Evolutionary conservation across 2,888 invertebrate genomes (phyloP).

Genomic region (Amiota communis): DNA sequence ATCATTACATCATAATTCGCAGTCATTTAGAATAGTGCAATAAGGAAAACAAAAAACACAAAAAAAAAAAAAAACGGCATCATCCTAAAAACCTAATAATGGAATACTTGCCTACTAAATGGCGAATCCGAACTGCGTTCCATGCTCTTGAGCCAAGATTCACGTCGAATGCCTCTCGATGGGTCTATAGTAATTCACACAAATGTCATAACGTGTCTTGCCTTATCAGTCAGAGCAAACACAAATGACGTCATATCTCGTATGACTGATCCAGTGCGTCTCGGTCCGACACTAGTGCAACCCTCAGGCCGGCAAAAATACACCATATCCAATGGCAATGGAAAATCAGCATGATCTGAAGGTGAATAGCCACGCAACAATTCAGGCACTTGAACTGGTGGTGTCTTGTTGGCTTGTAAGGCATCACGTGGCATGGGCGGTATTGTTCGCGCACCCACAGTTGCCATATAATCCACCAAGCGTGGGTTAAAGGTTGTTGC

Average conservation of each 20-base stretch:
- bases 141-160: conserved; percentile 93
- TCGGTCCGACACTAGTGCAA: conserved; percentile 92
- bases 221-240: conserved; percentile 98
- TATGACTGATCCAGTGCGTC: conserved; percentile 80
- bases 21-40: neutral
- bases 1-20: conserved; percentile 5
- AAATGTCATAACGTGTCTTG: conserved; percentile 94
- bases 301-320: conserved; percentile 99
- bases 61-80: too few relatives aligned
- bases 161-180: conserved; percentile 85
- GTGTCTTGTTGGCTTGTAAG: conserved; percentile 77
- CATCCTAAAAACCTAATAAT: conserved; percentile 4
- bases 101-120: conserved; percentile 86
- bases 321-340: conserved; percentile 97
- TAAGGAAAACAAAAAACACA: neutral
- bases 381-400: conserved; percentile 92
- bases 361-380: conserved; percentile 94
- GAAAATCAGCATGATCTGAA: conserved; percentile 97
- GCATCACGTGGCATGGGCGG: conserved; percentile 77
- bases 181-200: conserved; percentile 98
- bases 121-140: conserved; percentile 94
- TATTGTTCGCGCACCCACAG: conserved; percentile 91
- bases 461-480: conserved; percentile 95
- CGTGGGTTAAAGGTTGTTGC: conserved; percentile 87
- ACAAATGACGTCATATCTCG: conserved; percentile 97